Base-by-base conservation (phyloP, 2,113 vertebrate genomes). In the Helogale parvula region DNA sequence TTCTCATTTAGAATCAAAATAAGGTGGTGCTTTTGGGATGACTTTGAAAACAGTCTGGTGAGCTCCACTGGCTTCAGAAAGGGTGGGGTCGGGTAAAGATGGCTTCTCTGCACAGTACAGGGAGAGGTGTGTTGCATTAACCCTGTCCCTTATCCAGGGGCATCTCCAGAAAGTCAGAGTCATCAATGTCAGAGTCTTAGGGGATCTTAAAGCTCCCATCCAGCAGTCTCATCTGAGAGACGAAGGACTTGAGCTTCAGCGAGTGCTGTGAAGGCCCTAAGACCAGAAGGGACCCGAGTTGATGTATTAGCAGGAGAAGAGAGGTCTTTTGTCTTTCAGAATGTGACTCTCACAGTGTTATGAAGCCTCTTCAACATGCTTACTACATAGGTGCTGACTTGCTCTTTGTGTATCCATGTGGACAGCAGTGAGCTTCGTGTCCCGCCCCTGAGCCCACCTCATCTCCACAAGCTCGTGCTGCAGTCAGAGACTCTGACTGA, bases 401-500 rank as follows among this genome's bases (percentile, higher is more conserved):
- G 54, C 1, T 50, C 57, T 86, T 74, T 88, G 54, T 47, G 15
- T 11, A 38, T 35, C 41, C 82, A 45, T 88, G 54, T 47, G 14
- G 17, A 31, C 0, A 35, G 2, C 19, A 25, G 2, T 89, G 33
- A 60, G 15, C 12, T 2, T 1, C 25, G 0, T 33, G 3, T 23
- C 71, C 17, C 84, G 1, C 23, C 23, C 33, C 33, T 33, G 16
- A 50, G 9, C 45, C 54, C 68, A 27, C 11, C 17, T 47, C 12
- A 27, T 93, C 13, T 66, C 21, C 45, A 3, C 15, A 21, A 60
- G 0, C 7, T 86, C 71, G 15, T 66, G 60, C 19, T 47, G 2
- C 17, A 8, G 57, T 57, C 57, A 33, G 13, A 31, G 3, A 33
- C 81, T 74, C 31, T 85, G 50, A 38, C 29, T 9, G 38, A n/a